Evolutionary conservation across 1,140 invertebrate species (phyloP), one percentile per base, ranked within the genome.

Genomic region (Brachionus rotundiformis): DNA sequence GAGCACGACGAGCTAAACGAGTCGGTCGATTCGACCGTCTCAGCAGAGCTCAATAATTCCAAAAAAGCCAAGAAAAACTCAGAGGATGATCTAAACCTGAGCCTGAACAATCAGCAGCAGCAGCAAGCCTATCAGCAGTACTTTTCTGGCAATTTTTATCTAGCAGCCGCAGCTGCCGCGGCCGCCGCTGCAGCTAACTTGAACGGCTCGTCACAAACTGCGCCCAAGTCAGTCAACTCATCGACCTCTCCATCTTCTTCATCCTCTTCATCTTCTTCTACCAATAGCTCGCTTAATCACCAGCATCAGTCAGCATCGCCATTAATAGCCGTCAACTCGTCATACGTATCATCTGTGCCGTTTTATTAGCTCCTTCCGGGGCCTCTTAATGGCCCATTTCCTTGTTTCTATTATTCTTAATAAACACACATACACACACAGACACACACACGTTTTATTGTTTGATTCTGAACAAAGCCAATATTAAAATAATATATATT

Each of bases 241-340:
- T 25, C 68, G 13, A 41, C 68, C 25, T 73, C 68, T 19, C 23
- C 68, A 29, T 31, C 10, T 65, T 31, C 10, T 7, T 73, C 68
- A 11, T 68, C 63, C 5, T 73, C 68, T 1, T 39, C 68, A 25
- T 73, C 68, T 11, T 73, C 68, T 0, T 44, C 68, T 44, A 44
- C 36, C 23, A 44, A 41, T 11, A 73, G 23, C 10, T 44, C 33
- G n/a, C 5, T 44, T 2, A 73, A 73, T 31, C 63, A 68, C 36
- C 39, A 31, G 31, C 25, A 73, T 31, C 68, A 73, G 39, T 73
- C 68, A 36, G 6, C 63, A 10, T 68, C 63, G 10, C 63, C 63
- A 11, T 41, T 73, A 73, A 73, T 73, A 73, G 25, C 68, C 68
- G 68, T 73, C 11, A 73, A 73, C 25, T 73, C 68, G 1, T 73